Percentiles rank a stretch among this genome's conserved stretches.
These are phyloP conservation scores for Mantis religiosa DNA, from an alignment of 2,888 invertebrate genomes.

Conservation along the genomic window DNA sequence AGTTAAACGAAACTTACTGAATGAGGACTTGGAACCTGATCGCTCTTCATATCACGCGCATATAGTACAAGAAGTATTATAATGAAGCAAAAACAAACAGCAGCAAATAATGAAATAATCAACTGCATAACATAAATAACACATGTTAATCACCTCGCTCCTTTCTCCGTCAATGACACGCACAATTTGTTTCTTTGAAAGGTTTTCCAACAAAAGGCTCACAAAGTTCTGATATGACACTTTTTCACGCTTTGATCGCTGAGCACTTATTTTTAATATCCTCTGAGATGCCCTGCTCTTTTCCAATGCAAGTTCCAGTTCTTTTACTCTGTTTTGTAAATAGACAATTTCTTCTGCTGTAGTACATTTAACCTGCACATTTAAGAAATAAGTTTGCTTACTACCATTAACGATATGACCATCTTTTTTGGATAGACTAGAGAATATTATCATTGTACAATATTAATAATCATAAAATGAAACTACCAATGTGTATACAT, in stretches of 20 bases:
- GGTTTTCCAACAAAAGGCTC: background rate
- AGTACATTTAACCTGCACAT: background rate
- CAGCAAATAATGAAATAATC: background rate
- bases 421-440: too few species aligned
- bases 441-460: too few species aligned
- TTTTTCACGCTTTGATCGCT: background rate
- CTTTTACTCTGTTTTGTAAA: background rate
- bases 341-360: background rate
- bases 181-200: background rate
- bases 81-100: background rate
- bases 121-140: background rate
- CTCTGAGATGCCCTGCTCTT: slow-evolving; percentile 8
- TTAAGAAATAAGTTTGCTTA: background rate
- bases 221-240: slow-evolving; percentile 17
- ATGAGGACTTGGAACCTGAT: too few species aligned
- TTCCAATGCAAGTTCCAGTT: background rate
- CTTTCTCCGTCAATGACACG: slow-evolving; percentile 14
- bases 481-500: too few species aligned
- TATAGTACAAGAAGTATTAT: too few species aligned
- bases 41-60: too few species aligned
- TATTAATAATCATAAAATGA: too few species aligned
- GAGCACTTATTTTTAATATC: background rate
- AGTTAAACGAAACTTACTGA: too few species aligned
- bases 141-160: background rate
- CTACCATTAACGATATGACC: too few species aligned